Conservation (phyloP, 2,797 vertebrate species). For the Catharus ustulatus region DNA sequence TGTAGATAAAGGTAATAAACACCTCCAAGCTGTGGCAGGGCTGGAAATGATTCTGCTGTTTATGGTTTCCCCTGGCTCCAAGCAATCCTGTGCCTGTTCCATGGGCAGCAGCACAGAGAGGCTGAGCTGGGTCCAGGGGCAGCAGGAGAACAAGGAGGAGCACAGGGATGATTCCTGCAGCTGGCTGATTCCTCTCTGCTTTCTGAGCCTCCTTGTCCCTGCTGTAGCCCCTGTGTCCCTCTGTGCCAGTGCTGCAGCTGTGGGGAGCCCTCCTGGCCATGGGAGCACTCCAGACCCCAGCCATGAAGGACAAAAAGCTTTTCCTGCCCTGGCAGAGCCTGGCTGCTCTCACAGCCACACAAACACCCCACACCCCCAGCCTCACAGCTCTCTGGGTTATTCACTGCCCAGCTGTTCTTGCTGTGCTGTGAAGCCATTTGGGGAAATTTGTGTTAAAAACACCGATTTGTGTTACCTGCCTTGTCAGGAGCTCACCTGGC, state of each 20-base stretch:
- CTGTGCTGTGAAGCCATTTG: neutral
- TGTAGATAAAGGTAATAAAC: slow-evolving; percentile 44
- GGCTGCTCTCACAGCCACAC: neutral
- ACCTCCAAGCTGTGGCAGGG: neutral
- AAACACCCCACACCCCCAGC: neutral
- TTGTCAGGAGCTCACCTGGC: neutral
- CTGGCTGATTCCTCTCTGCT: neutral
- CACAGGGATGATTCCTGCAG: neutral
- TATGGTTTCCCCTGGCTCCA: slow-evolving; percentile 31
- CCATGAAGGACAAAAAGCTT: neutral
- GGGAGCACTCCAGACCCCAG: neutral
- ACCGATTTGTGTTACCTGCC: neutral
- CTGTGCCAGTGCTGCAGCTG: neutral
- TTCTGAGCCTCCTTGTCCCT: neutral
- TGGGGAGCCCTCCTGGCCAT: neutral
- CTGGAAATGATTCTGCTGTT: slow-evolving; percentile 25
- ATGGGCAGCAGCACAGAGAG: neutral
- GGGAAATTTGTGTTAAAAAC: neutral
- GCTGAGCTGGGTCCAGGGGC: neutral
- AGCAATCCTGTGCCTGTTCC: neutral
- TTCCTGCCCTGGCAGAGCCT: neutral
- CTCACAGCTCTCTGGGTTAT: neutral
- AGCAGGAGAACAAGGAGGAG: neutral
- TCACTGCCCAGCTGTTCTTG: accelerated
- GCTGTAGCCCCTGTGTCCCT: accelerated